Conservation (phyloP, 2,797 vertebrate genomes). For the Menidia menidia region DNA sequence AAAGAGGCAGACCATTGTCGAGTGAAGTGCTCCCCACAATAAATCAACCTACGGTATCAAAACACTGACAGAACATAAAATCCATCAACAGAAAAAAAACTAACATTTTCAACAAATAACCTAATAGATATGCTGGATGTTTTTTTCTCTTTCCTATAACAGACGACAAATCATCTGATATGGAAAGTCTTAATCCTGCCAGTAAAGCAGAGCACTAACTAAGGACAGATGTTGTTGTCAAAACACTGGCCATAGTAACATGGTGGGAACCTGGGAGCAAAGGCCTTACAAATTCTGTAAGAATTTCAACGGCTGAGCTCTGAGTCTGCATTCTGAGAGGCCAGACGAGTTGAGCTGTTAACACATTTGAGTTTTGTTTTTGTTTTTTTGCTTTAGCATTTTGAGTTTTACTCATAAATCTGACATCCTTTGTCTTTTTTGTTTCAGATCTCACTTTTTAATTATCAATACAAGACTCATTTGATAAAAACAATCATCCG, state of each 20-base stretch:
- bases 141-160: neutral
- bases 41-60: neutral
- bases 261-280: conserved; percentile 32
- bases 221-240: conserved; percentile 75
- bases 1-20: conserved; percentile 6
- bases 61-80: conserved; percentile 1
- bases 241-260: conserved; percentile 69
- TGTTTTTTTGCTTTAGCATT: too few relatives aligned
- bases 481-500: too few relatives aligned
- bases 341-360: neutral
- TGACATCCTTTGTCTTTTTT: too few relatives aligned
- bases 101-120: too few relatives aligned
- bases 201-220: conserved; percentile 40
- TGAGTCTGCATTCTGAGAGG: too few relatives aligned
- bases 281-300: neutral
- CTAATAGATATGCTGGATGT: neutral
- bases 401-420: too few relatives aligned
- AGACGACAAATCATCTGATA: conserved; percentile 15
- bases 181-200: conserved; percentile 51
- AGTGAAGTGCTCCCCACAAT: neutral
- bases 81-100: neutral
- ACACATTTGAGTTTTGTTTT: neutral
- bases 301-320: neutral
- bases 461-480: too few relatives aligned
- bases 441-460: too few relatives aligned